Percentiles rank a stretch among this genome's conserved stretches.
Conservation (phyloP, 2,113 vertebrate genomes). For the Pangasianodon hypophthalmus region DNA sequence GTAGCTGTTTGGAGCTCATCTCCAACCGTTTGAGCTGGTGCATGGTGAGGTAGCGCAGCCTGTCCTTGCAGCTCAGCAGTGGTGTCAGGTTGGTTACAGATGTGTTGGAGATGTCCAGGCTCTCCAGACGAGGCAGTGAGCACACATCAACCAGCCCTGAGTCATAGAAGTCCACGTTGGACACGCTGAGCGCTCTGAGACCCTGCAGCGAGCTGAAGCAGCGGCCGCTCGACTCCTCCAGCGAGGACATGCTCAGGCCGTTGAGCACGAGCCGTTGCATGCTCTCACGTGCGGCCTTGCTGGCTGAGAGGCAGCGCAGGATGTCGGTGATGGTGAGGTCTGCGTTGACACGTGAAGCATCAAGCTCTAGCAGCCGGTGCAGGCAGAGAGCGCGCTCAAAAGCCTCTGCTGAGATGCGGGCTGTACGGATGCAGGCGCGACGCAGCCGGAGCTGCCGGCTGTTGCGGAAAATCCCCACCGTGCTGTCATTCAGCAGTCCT, state of each 20-base stretch:
- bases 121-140: conserved; percentile 89
- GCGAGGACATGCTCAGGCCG: conserved; percentile 91
- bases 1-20: conserved; percentile 93
- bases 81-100: conserved; percentile 93
- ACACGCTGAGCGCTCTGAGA: conserved; percentile 89
- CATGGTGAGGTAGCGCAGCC: conserved; percentile 92
- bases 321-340: conserved; percentile 97
- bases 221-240: conserved; percentile 87
- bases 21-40: conserved; percentile 98
- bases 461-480: conserved; percentile 91
- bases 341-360: conserved; percentile 92
- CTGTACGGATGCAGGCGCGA: conserved; percentile 91
- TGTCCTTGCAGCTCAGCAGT: conserved; percentile 85
- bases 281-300: conserved; percentile 89
- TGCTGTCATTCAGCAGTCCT: conserved; percentile 96
- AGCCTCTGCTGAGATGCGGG: conserved; percentile 94
- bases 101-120: conserved; percentile 96
- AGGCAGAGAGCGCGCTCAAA: conserved; percentile 92
- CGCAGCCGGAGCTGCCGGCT: conserved; percentile 88
- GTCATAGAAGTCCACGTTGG: conserved; percentile 96
- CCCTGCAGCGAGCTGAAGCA: conserved; percentile 87
- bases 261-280: conserved; percentile 93
- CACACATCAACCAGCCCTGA: conserved; percentile 91
- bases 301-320: conserved; percentile 88
- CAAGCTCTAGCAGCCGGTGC: conserved; percentile 92